Conservation (phyloP, 2,113 vertebrate species). For the Riparia riparia region DNA sequence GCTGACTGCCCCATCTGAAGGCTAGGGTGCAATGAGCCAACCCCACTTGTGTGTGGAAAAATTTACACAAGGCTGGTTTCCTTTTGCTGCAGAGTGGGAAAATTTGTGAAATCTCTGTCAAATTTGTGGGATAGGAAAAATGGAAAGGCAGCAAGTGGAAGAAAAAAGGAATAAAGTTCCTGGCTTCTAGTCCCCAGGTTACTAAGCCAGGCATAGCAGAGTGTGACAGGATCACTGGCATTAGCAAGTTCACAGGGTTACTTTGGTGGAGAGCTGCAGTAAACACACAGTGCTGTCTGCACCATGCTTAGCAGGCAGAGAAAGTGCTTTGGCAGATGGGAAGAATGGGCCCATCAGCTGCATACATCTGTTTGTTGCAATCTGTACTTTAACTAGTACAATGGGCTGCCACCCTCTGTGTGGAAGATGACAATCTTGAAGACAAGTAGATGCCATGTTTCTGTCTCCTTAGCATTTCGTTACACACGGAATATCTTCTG, state of each 20-base stretch:
- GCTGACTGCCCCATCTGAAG: slow-evolving; percentile 9
- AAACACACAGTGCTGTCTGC: background rate
- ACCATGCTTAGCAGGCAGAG: fast-evolving
- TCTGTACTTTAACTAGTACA: background rate
- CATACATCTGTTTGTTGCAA: background rate
- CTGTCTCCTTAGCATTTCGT: background rate
- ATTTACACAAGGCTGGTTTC: slow-evolving; percentile 21
- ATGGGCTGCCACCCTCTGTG: background rate
- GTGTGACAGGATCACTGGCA: background rate
- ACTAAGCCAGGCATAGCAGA: background rate
- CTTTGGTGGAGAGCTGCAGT: background rate
- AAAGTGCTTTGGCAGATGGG: background rate
- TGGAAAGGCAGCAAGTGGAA: slow-evolving; percentile 39
- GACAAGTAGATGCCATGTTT: background rate
- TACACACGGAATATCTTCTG: background rate
- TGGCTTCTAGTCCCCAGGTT: background rate
- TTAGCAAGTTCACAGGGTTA: background rate
- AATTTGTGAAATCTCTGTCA: slow-evolving; percentile 47
- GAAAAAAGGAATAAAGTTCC: slow-evolving; percentile 30
- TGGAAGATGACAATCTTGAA: background rate
- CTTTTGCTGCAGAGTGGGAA: slow-evolving; percentile 50
- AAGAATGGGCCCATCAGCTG: background rate
- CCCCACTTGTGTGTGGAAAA: background rate
- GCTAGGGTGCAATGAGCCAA: background rate
- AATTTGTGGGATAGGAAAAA: slow-evolving; percentile 43